phyloP scores from a whole-genome alignment of 2,797 vertebrate genomes.

The Pangasius larnaudii region DNA sequence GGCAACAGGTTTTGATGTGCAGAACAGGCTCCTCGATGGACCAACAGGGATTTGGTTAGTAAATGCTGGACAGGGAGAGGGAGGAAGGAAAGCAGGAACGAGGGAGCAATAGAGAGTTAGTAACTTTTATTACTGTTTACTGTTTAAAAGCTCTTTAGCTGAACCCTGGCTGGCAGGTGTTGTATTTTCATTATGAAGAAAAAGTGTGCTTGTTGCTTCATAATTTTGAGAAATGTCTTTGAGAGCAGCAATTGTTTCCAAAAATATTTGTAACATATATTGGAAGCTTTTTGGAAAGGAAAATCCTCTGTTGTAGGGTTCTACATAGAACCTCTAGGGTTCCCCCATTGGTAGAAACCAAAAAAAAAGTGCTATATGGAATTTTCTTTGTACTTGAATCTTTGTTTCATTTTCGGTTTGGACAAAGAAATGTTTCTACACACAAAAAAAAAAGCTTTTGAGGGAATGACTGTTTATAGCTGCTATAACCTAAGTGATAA shows the following conservation, averaged over 20 bases:
- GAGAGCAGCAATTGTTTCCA: neutral
- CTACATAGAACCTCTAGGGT: neutral
- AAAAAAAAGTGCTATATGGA: neutral
- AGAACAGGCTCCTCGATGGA: conserved; percentile 31
- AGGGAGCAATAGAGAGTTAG: conserved; percentile 8
- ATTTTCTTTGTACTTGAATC: neutral
- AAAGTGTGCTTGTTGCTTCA: neutral
- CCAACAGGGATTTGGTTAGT: conserved; percentile 40
- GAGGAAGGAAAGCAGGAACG: neutral
- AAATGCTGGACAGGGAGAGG: conserved; percentile 21
- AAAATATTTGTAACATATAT: neutral
- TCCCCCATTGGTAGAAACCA: neutral
- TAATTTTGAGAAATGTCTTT: neutral
- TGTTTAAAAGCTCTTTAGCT: conserved; percentile 5
- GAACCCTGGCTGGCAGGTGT: neutral
- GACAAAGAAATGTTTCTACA: neutral
- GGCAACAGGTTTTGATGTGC: conserved; percentile 51
- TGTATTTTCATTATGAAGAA: neutral
- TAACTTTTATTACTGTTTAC: neutral
- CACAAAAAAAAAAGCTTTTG: neutral
- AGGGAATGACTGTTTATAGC: neutral
- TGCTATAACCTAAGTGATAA: neutral
- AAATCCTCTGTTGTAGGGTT: neutral
- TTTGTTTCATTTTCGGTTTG: neutral
- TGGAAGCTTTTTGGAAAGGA: neutral